phyloP scores from a whole-genome alignment of 2,797 vertebrate genomes.

The Psittacula echo region DNA sequence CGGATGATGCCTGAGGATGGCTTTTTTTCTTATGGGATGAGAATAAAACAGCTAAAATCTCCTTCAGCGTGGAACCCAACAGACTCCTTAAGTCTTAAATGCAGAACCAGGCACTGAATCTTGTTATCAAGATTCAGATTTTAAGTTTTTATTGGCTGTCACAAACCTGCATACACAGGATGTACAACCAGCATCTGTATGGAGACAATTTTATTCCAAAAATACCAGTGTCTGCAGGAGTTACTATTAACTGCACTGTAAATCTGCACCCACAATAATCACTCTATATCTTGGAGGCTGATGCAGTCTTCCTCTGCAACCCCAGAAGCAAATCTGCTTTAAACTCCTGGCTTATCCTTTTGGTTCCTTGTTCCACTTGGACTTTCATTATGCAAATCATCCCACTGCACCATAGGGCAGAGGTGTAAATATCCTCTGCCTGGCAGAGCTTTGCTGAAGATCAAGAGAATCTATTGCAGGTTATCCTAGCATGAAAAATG shows the following conservation, averaged over 20 bases:
- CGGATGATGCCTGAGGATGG: background rate
- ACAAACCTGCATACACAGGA: background rate
- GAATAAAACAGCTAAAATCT: background rate
- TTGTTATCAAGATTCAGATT: background rate
- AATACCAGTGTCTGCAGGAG: background rate
- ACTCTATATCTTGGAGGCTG: background rate
- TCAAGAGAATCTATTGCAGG: conserved; percentile 56
- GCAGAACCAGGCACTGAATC: background rate
- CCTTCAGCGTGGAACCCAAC: background rate
- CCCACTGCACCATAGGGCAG: background rate
- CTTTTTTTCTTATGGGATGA: background rate
- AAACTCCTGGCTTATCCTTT: conserved; percentile 6
- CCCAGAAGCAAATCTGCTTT: conserved; percentile 33
- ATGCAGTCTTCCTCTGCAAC: background rate
- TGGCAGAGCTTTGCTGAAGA: conserved; percentile 47
- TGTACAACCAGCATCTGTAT: background rate
- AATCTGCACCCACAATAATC: conserved; percentile 7
- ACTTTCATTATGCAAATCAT: conserved; percentile 60
- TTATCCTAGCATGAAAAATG: conserved; percentile 64
- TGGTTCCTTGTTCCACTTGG: conserved; percentile 12
- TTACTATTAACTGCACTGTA: background rate
- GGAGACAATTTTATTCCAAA: background rate
- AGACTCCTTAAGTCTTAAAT: background rate
- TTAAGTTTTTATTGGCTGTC: background rate
- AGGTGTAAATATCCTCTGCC: conserved; percentile 50